Base-by-base conservation (phyloP, 2,113 vertebrate genomes). In the Furnarius figulus region DNA sequence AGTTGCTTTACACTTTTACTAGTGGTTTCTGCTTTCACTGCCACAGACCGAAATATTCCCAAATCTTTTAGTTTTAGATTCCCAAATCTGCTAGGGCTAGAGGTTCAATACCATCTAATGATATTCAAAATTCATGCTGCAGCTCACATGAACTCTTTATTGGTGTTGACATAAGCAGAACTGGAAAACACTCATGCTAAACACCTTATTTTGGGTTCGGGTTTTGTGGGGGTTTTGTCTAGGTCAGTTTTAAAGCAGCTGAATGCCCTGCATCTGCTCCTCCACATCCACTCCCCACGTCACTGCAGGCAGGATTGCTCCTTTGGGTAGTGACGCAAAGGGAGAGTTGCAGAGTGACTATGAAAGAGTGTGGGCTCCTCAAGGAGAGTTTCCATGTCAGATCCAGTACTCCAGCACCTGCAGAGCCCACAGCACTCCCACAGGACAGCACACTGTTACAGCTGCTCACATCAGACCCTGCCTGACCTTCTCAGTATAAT, bases 311-410 rank as follows among this genome's bases (percentile, higher is more conserved):
- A 30, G 10, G 17, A 40, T 7, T 12, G 40, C n/a, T 63, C 28
- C 71, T 85, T 56, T 37, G 30, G 67, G 30, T 31, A 71, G 55
- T 7, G 40, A 42, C 71, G 72, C 27, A 46, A 62, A 81, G 19
- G 6, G 14, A 47, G 16, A 42, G 39, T 5, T 40, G 10, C 14
- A 25, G 39, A 25, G 22, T 33, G 50, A 61, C 50, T 23, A 20
- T 46, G 30, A 58, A 61, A 58, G 13, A 61, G 12, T 0, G 0
- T 1, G 1, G 31, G 27, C 14, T 81, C 31, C 27, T 42, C 53
- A 42, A 33, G 52, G 35, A 65, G 23, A 3, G 3, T 12, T 65
- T 80, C 33, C 6, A 4, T 6, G 31, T 72, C 67, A 47, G 62
- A 68, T 6, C 13, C 2, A 0, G 19, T 28, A 14, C 18, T 63